Evolutionary conservation across 2,888 invertebrate species (phyloP), one percentile per base, ranked within the genome.

Genomic region (Trilocha varians): DNA sequence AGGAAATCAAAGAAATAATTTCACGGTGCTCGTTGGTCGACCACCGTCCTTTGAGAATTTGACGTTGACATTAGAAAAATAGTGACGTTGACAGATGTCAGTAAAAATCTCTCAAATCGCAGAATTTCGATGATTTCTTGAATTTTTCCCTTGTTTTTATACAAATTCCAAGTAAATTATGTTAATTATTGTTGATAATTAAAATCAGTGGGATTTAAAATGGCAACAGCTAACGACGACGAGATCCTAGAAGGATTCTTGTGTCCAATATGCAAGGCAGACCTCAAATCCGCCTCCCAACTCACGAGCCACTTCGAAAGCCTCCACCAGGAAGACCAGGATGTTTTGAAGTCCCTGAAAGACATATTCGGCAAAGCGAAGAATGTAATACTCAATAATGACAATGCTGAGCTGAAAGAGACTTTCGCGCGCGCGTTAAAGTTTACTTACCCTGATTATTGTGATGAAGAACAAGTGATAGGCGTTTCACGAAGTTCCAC

Each of bases 181-280:
- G 11, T 13, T 32, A 16, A 39, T 17, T 16, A 43, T 43, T 39
- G 36, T 17, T 16, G 33, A 33, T 32, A n/a, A n/a, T n/a, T n/a
- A n/a, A n/a, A n/a, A n/a, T n/a, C n/a, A 25, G 3, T 25, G 25
- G 11, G 6, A 25, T 25, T 36, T 32, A 67, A 49, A 36, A 85
- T 85, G 85, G 85, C 85, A 46, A 52, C 74, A 43, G 64, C 77
- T 45, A 78, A 84, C 48, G 86, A 83, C 39, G 88, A 88, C 34
- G 88, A 89, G 59, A 93, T 96, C 54, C 85, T 94, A 46, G 97
- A 98, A 77, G 98, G 98, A 4, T 98, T 98, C 68, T 86, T 98
- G 8, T 98, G 98, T 73, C 98, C 98, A 0, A 95, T 97, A 59
- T 98, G 98, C 65, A 93, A 95, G 80, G 91, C 92, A 33, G 97